These are phyloP conservation scores for Bacillus rossius DNA, from an alignment of 1,140 invertebrate species.

Conservation along the genomic window DNA sequence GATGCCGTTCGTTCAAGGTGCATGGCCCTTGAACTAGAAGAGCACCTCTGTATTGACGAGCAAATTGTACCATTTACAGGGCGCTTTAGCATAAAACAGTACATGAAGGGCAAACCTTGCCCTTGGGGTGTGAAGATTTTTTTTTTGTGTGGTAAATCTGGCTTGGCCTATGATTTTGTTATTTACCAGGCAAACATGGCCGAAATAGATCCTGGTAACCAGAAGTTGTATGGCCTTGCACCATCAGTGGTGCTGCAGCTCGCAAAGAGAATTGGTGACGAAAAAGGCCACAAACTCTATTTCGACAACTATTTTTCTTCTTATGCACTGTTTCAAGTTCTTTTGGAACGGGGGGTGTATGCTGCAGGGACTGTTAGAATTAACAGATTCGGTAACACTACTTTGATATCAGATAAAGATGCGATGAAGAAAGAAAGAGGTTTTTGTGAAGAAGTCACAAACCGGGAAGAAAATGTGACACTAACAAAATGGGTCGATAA, in stretches of 20 bases:
- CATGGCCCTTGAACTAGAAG: conserved; percentile 12
- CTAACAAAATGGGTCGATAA: conserved; percentile 20
- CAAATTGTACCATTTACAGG: conserved; percentile 33
- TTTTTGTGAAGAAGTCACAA: conserved; percentile 10
- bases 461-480: conserved; percentile 11
- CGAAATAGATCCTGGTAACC: no score
- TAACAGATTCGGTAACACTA: conserved; percentile 16
- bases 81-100: conserved; percentile 14
- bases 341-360: conserved; percentile 8
- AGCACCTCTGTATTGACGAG: conserved; percentile 27
- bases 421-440: conserved; percentile 13
- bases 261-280: conserved; percentile 8
- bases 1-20: conserved; percentile 6
- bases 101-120: conserved; percentile 8
- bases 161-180: no score
- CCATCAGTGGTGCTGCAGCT: neutral
- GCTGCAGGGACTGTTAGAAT: conserved; percentile 16
- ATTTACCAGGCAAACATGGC: no score
- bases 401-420: conserved; percentile 17
- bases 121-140: conserved; percentile 26
- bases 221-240: no score
- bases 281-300: conserved; percentile 9
- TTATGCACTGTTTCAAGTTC: conserved; percentile 3
- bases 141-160: conserved; percentile 24
- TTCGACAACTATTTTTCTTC: conserved; percentile 23